phyloP scores from a whole-genome alignment of 2,113 vertebrate genomes.

The Nothocercus nigrocapillus region DNA sequence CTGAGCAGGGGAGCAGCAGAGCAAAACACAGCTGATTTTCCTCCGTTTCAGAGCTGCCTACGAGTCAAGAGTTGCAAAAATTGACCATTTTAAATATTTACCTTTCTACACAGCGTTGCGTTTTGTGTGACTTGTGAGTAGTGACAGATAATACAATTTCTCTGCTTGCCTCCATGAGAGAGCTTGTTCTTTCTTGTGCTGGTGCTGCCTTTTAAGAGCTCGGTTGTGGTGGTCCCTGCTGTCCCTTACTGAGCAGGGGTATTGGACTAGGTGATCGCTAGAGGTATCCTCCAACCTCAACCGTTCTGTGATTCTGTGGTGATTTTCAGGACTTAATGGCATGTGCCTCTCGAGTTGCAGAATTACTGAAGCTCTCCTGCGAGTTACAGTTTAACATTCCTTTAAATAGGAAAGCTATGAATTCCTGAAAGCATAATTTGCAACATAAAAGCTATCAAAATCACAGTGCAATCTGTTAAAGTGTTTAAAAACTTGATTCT shows the following conservation, averaged over 20 bases:
- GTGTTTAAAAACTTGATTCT: conserved; percentile 62
- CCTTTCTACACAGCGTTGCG: not conserved
- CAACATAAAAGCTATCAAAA: conserved; percentile 50
- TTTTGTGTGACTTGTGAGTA: not conserved
- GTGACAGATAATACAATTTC: not conserved
- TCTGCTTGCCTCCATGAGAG: not conserved
- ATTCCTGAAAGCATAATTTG: conserved; percentile 45
- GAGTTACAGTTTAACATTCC: conserved; percentile 42
- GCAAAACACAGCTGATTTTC: accelerated
- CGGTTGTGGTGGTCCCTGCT: not conserved
- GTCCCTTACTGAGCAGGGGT: too few species aligned
- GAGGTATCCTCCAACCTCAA: too few species aligned
- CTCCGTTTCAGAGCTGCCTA: not conserved
- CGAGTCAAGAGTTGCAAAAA: not conserved
- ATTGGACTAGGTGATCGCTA: too few species aligned
- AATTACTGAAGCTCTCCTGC: conserved; percentile 3
- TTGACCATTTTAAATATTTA: not conserved
- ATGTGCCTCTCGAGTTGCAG: not conserved
- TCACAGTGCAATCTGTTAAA: conserved; percentile 41
- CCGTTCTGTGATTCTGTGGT: not conserved
- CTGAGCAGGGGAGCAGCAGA: not conserved
- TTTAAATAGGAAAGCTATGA: conserved; percentile 59
- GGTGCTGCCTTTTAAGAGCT: not conserved
- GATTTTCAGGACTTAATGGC: conserved; percentile 34
- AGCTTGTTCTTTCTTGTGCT: not conserved